A percentile compares a stretch with the other conserved stretches of the same genome.
phyloP scores from a whole-genome alignment of 2,113 vertebrate genomes.

The Chionis minor region DNA sequence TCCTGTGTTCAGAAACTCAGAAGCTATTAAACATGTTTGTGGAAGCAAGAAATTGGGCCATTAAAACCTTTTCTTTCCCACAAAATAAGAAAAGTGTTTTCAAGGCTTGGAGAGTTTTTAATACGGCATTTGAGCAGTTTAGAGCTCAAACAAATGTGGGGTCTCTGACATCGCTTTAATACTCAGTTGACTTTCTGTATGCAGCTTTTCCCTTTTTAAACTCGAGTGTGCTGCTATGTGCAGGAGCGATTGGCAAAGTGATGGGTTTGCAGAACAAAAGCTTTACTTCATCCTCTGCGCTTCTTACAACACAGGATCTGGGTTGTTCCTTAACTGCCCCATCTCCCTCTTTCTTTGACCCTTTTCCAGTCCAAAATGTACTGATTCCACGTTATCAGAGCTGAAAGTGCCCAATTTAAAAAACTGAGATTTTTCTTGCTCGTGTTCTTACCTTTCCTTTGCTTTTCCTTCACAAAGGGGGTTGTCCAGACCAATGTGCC shows the following conservation, averaged over 20 bases:
- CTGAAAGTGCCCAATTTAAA: neutral
- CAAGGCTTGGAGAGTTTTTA: conserved; percentile 2
- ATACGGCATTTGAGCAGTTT: neutral
- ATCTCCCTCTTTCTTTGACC: neutral
- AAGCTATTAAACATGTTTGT: conserved; percentile 41
- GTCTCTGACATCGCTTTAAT: neutral
- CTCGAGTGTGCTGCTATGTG: fast-evolving
- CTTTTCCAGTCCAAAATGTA: neutral
- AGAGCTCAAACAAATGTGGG: neutral
- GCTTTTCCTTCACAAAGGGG: neutral
- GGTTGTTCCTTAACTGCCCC: neutral
- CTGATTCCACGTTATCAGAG: neutral
- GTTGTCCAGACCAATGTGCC: neutral
- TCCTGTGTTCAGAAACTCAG: neutral
- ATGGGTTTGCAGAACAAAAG: neutral
- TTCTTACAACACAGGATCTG: neutral
- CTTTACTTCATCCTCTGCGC: neutral
- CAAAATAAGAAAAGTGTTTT: neutral
- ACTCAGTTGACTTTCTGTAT: neutral
- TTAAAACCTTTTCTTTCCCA: neutral
- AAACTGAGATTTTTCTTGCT: neutral
- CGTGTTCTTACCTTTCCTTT: fast-evolving
- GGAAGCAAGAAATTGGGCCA: conserved; percentile 21
- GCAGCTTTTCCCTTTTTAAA: neutral
- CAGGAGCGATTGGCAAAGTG: neutral